Evolutionary conservation across 2,113 vertebrate species (phyloP).

Genomic region (Tricholaema leucomelas): DNA sequence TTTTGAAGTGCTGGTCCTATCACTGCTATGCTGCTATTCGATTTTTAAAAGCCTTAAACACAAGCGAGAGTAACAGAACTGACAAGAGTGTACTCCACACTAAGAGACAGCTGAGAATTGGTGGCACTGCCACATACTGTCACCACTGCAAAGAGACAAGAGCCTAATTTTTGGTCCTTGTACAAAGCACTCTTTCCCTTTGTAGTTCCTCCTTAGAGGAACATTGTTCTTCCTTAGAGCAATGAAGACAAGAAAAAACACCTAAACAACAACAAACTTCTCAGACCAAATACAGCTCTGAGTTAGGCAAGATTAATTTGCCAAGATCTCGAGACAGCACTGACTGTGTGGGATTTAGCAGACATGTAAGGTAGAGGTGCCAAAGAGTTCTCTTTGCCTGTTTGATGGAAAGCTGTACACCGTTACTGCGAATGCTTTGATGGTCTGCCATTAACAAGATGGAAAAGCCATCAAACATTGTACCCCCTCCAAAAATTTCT

Average conservation of each 20-base stretch:
- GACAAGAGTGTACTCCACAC: fast-evolving
- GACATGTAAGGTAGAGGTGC: background rate
- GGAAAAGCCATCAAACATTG: background rate
- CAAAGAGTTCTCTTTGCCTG: background rate
- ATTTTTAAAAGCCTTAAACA: background rate
- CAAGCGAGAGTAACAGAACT: background rate
- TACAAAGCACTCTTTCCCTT: background rate
- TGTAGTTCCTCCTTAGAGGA: background rate
- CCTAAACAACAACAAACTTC: background rate
- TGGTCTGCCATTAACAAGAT: background rate
- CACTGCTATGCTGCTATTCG: background rate
- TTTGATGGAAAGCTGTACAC: background rate
- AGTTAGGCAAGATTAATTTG: background rate
- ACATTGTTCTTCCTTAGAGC: background rate
- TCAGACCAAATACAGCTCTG: background rate
- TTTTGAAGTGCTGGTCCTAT: background rate
- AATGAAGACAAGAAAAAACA: background rate
- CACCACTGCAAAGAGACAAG: background rate
- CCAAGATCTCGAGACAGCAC: background rate
- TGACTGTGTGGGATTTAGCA: background rate
- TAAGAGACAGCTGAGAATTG: background rate
- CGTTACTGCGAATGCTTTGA: background rate
- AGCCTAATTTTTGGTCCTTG: background rate
- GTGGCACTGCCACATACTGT: background rate
- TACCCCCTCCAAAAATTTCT: background rate